Evolutionary conservation across 1,140 invertebrate species (phyloP), one percentile per base, ranked within the genome.

Genomic region (Ceratitis capitata): DNA sequence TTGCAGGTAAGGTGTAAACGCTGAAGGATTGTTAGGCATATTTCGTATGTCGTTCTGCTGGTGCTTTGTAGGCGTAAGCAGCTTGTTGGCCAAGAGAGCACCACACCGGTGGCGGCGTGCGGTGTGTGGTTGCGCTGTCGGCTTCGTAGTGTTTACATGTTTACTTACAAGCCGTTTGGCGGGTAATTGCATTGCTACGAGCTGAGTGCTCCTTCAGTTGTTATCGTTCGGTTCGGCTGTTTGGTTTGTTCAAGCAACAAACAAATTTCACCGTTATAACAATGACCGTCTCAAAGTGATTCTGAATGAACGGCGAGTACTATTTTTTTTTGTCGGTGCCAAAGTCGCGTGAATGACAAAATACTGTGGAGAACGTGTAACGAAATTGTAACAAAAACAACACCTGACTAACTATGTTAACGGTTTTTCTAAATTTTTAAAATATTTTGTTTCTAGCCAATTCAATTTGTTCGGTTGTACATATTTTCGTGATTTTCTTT

Each of bases 161-260:
- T n/a, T 61, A 10, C 23, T 9, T 9, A 7, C 4, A 7, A 1
- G n/a, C 10, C 9, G 32, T 69, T 69, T 69, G 61, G 61, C 61
- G 61, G 61, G 61, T 39, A 69, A 69, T 69, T 69, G 61, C 61
- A 39, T 69, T 19, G 61, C 61, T 19, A 39, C 61, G 61, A 69
- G 16, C 61, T 16, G 61, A 35, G 32, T 69, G 29, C 32, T 69
- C 12, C 32, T 35, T 69, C 61, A 69, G 61, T 69, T 69, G 61
- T 69, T 69, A 69, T 69, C 61, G 61, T 69, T 19, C 61, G 61
- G 61, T 69, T 69, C 61, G 61, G 61, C 61, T 69, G 61, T 69
- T 35, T 69, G 61, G 61, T 69, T 69, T 69, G 29, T 16, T 69
- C 29, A 69, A n/a, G 61, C 61, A 16, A 69, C 29, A 39, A 69